These are phyloP conservation scores for Megathymus violae DNA, from an alignment of 1,140 invertebrate genomes.

Conservation along the genomic window DNA sequence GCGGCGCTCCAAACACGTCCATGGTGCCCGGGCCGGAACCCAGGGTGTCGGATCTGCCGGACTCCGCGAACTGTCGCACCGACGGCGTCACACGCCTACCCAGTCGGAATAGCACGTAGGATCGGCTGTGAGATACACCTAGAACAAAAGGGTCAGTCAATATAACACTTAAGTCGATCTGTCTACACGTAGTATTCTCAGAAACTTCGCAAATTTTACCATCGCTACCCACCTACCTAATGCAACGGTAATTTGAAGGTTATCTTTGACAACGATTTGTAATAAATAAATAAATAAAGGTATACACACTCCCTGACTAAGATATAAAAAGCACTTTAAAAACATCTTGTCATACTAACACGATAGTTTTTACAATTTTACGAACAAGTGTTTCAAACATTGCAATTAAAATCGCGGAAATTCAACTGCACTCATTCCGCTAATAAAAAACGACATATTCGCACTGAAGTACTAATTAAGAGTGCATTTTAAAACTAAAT, in stretches of 20 bases:
- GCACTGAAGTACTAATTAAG: constrained; percentile 12
- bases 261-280: no score
- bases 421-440: constrained; percentile 14
- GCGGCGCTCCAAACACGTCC: constrained; percentile 92
- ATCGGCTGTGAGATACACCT: constrained; percentile 94
- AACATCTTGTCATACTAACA: background rate
- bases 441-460: constrained; percentile 17
- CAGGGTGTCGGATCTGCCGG: constrained; percentile 64
- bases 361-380: constrained; percentile 12
- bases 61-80: constrained; percentile 93
- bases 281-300: no score
- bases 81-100: constrained; percentile 89
- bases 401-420: constrained; percentile 18
- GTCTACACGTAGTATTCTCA: no score
- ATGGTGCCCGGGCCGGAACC: constrained; percentile 84
- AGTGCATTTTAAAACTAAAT: constrained; percentile 1
- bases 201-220: no score
- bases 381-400: constrained; percentile 9
- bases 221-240: no score
- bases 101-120: constrained; percentile 91
- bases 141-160: no score
- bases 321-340: background rate
- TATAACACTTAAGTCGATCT: no score
- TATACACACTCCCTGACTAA: no score
- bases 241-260: no score